A percentile compares a stretch with the other conserved stretches of the same genome.
Evolutionary conservation across 1,140 invertebrate genomes (phyloP).

Genomic region (Venturia canescens): DNA sequence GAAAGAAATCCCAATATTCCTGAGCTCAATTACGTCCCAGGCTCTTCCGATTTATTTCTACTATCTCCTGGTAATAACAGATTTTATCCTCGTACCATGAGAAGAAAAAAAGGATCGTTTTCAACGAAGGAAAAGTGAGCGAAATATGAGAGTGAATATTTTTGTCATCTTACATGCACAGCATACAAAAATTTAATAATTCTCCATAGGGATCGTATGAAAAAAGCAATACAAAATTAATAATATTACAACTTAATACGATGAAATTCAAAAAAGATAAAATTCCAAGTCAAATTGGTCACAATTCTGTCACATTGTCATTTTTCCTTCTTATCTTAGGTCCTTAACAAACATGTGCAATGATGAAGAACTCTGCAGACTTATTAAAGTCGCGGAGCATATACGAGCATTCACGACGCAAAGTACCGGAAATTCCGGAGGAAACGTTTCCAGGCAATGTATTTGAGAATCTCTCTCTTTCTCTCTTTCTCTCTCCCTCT

Average conservation of each 20-base stretch:
- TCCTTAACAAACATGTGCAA: not conserved
- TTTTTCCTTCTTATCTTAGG: too few species aligned
- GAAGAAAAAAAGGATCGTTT: not conserved
- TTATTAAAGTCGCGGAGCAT: not conserved
- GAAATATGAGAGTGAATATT: too few species aligned
- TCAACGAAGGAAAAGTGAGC: too few species aligned
- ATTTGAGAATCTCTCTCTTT: not conserved
- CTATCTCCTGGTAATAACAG: not conserved
- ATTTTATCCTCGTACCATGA: not conserved
- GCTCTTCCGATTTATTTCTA: not conserved
- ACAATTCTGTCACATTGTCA: too few species aligned
- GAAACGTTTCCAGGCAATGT: not conserved
- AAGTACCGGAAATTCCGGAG: constrained; percentile 16
- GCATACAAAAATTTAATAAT: too few species aligned
- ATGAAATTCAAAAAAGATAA: too few species aligned
- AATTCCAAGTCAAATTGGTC: too few species aligned
- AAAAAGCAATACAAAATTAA: too few species aligned
- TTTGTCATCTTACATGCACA: too few species aligned
- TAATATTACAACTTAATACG: too few species aligned
- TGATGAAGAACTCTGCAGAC: constrained; percentile 5
- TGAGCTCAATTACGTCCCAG: not conserved
- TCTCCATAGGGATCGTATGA: too few species aligned
- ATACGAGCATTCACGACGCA: not conserved
- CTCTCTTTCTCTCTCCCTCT: not conserved
- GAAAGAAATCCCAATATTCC: not conserved